Conservation (phyloP, 2,797 vertebrate species). For the Hipposideros larvatus region DNA sequence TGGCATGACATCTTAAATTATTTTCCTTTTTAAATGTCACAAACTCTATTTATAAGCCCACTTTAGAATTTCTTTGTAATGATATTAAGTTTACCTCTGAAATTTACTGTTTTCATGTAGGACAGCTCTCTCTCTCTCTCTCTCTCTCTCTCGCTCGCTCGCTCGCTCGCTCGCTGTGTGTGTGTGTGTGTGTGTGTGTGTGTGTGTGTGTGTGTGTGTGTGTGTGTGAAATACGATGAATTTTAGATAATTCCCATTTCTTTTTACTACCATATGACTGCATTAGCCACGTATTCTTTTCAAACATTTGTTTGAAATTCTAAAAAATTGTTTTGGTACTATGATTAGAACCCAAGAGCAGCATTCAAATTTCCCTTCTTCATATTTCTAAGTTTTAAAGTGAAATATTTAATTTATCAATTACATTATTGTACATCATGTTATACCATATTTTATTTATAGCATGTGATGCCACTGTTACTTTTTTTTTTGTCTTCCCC, state of each 20-base stretch:
- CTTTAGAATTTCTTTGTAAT: neutral
- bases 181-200: too few relatives aligned
- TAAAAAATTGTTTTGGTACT: neutral
- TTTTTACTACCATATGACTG: conserved; percentile 26
- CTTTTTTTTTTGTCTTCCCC: neutral
- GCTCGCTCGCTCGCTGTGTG: too few relatives aligned
- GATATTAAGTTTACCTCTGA: neutral
- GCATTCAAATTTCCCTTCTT: neutral
- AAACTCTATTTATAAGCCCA: neutral
- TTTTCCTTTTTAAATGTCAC: conserved; percentile 47
- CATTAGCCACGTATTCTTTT: conserved; percentile 31
- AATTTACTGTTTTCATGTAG: neutral
- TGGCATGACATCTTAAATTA: conserved; percentile 26
- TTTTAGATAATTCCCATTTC: conserved; percentile 21
- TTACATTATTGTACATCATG: neutral
- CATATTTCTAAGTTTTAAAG: neutral
- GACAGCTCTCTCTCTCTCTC: neutral
- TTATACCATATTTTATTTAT: neutral
- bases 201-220: neutral
- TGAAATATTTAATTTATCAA: neutral
- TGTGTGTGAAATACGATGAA: neutral
- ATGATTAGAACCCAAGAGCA: neutral
- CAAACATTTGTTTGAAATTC: conserved; percentile 44
- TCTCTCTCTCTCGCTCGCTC: too few relatives aligned
- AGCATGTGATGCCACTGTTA: neutral